Evolutionary conservation across 2,113 vertebrate genomes (phyloP).

Genomic region (Circaetus gallicus): DNA sequence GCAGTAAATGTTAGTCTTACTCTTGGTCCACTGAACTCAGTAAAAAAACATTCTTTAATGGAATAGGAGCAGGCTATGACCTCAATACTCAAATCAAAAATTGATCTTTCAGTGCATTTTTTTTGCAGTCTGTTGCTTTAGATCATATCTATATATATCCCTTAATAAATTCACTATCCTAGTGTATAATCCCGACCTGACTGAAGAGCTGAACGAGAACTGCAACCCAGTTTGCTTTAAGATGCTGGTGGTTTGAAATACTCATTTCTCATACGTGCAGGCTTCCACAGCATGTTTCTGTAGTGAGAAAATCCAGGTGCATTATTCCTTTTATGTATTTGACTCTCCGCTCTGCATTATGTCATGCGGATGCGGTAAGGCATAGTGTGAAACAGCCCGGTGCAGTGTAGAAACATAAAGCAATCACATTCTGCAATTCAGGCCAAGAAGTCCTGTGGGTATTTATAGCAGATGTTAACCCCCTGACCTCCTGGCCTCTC

Average conservation of each 20-base stretch:
- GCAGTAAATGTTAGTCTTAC: neutral
- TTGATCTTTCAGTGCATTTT: neutral
- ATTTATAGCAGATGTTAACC: slow-evolving; percentile 40
- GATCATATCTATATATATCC: neutral
- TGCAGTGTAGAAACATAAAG: neutral
- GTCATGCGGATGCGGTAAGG: neutral
- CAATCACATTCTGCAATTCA: neutral
- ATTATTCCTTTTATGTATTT: neutral
- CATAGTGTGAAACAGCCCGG: neutral
- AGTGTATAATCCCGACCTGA: neutral
- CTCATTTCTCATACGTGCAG: neutral
- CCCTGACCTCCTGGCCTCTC: neutral
- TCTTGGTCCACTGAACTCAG: slow-evolving; percentile 9
- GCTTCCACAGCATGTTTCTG: neutral
- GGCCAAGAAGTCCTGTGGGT: neutral
- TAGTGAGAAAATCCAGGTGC: neutral
- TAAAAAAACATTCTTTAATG: neutral
- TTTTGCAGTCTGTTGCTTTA: slow-evolving; percentile 20
- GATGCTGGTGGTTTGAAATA: neutral
- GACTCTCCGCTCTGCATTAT: neutral
- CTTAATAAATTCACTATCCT: slow-evolving; percentile 3
- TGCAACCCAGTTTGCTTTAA: neutral
- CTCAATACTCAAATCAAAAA: slow-evolving; percentile 33
- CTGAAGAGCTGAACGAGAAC: neutral
- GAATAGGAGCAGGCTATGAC: slow-evolving; percentile 9